These are phyloP conservation scores for Balaenoptera acutorostrata DNA, from an alignment of 2,113 vertebrate genomes.

Conservation along the genomic window DNA sequence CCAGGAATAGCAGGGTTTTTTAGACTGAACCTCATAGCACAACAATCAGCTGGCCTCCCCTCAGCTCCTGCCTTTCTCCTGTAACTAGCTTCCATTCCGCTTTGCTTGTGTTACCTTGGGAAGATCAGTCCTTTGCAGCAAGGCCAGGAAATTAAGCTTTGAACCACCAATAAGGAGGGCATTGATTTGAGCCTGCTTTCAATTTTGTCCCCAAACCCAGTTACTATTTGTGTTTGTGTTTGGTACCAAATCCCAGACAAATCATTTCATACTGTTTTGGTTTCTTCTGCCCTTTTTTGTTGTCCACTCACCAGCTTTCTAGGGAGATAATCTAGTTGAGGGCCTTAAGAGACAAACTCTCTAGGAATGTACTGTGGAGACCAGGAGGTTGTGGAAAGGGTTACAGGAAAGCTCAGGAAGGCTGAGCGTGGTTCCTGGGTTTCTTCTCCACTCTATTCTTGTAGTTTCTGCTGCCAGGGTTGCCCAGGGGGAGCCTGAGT, in stretches of 20 bases:
- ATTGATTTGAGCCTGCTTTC: conserved; percentile 23
- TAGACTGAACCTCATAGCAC: not conserved
- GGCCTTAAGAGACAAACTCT: not conserved
- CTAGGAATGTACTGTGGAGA: not conserved
- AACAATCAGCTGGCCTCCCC: not conserved
- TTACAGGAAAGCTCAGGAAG: conserved; percentile 1
- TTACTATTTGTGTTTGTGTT: conserved; percentile 44
- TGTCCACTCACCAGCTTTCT: conserved; percentile 2
- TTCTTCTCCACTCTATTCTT: not conserved
- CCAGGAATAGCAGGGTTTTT: not conserved
- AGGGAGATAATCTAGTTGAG: conserved; percentile 9
- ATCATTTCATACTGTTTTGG: not conserved
- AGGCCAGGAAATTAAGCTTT: conserved; percentile 27
- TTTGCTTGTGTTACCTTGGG: conserved; percentile 20
- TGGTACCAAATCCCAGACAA: not conserved
- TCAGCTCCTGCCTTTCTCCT: not conserved
- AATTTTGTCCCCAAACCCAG: conserved; percentile 14
- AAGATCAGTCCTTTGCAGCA: conserved; percentile 27
- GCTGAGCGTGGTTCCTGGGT: not conserved
- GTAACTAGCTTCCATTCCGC: not conserved
- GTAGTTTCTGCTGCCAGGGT: not conserved
- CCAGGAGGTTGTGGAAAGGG: not conserved
- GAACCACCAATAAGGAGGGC: not conserved
- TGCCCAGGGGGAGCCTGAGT: not conserved
- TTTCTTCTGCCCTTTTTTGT: conserved; percentile 30